These are phyloP conservation scores for Drosophila prosaltans DNA, from an alignment of 1,140 invertebrate species.

Conservation along the genomic window DNA sequence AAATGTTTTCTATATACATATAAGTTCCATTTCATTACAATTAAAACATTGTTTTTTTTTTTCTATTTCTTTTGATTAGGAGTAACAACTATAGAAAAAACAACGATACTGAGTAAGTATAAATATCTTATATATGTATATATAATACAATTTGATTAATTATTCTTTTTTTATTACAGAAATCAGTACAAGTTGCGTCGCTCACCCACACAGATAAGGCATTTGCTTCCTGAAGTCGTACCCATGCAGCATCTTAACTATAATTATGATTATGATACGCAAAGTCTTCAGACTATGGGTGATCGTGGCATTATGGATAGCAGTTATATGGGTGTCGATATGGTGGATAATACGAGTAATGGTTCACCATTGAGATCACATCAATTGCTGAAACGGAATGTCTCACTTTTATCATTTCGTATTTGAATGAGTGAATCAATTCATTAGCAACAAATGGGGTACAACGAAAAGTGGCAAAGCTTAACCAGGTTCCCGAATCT, in stretches of 20 bases:
- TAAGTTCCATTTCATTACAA: not conserved
- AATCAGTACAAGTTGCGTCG: conserved; percentile 87
- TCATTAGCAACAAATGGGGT: conserved; percentile 20
- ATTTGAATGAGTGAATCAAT: conserved; percentile 55
- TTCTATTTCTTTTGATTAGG: conserved; percentile 9
- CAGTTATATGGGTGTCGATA: conserved; percentile 66
- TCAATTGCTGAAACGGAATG: conserved; percentile 77
- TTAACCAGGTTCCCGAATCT: too few relatives aligned
- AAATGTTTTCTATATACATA: too few relatives aligned
- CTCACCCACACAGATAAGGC: conserved; percentile 89
- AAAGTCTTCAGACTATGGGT: conserved; percentile 69
- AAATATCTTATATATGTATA: not conserved
- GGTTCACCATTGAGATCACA: conserved; percentile 62
- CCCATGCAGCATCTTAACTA: conserved; percentile 85
- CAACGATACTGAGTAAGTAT: conserved; percentile 47
- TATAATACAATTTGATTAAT: not conserved
- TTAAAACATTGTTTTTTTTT: not conserved
- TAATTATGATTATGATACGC: conserved; percentile 78
- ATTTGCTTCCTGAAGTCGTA: conserved; percentile 88
- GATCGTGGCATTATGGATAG: conserved; percentile 65
- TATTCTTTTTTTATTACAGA: conserved; percentile 29
- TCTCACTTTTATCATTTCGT: conserved; percentile 80
- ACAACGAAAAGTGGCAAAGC: conserved; percentile 35
- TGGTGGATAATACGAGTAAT: conserved; percentile 53
- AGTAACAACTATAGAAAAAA: conserved; percentile 35